Conservation (phyloP, 2,797 vertebrate genomes). For the Rhyacichthys aspro region DNA sequence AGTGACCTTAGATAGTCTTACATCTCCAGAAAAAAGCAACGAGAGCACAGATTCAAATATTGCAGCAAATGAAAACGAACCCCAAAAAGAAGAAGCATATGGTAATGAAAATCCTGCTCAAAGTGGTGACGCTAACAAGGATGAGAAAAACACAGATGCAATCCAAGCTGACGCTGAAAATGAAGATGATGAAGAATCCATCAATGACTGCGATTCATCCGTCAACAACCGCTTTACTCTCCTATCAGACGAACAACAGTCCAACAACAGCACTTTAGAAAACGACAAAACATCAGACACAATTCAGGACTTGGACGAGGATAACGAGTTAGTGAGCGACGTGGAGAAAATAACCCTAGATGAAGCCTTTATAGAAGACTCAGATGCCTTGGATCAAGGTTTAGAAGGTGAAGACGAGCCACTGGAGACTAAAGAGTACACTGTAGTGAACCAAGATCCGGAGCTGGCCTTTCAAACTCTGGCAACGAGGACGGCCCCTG, state of each 20-base stretch:
- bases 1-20: slow-evolving; percentile 66
- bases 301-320: slow-evolving; percentile 36
- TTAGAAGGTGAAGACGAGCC: slow-evolving; percentile 58
- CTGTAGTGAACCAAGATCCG: slow-evolving; percentile 81
- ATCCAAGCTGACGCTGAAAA: slow-evolving; percentile 42
- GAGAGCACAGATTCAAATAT: slow-evolving; percentile 35
- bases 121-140: slow-evolving; percentile 46
- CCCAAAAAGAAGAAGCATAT: slow-evolving; percentile 49
- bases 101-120: slow-evolving; percentile 39
- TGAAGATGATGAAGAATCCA: slow-evolving; percentile 55
- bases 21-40: slow-evolving; percentile 50
- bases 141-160: slow-evolving; percentile 36
- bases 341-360: slow-evolving; percentile 64
- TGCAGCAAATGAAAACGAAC: slow-evolving; percentile 33
- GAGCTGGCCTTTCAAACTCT: slow-evolving; percentile 89
- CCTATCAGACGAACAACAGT: slow-evolving; percentile 63
- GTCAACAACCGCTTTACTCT: slow-evolving; percentile 60
- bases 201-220: slow-evolving; percentile 33
- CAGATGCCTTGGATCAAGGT: slow-evolving; percentile 34
- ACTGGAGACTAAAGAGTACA: slow-evolving; percentile 67
- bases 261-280: slow-evolving; percentile 26
- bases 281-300: slow-evolving; percentile 36
- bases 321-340: slow-evolving; percentile 29
- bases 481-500: slow-evolving; percentile 78
- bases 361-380: slow-evolving; percentile 54